Evolutionary conservation across 2,888 invertebrate species (phyloP).

Genomic region (Synanthedon andrenaeformis): DNA sequence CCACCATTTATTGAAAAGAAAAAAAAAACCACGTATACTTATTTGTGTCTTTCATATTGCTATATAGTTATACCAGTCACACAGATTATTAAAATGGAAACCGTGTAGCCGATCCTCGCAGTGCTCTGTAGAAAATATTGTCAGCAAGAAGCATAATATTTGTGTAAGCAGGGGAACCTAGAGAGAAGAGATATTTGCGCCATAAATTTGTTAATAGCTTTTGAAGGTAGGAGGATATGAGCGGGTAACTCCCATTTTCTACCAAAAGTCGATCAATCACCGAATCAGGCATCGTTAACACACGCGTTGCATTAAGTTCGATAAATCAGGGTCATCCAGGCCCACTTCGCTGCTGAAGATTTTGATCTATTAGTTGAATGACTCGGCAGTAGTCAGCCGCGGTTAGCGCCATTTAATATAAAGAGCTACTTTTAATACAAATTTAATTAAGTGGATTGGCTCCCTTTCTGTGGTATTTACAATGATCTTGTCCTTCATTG

Average conservation of each 20-base stretch:
- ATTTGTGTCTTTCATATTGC: neutral
- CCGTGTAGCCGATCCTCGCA: neutral
- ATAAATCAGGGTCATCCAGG: constrained; percentile 50
- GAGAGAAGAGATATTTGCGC: neutral
- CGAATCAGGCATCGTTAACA: constrained; percentile 59
- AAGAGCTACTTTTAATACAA: constrained; percentile 63
- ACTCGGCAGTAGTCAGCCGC: constrained; percentile 35
- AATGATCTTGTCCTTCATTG: constrained; percentile 48
- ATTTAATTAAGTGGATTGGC: constrained; percentile 63
- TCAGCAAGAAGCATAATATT: neutral
- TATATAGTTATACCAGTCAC: neutral
- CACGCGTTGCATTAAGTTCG: constrained; percentile 55
- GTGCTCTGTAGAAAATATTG: neutral
- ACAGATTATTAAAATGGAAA: neutral
- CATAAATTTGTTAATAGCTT: constrained; percentile 28
- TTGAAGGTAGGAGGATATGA: constrained; percentile 39
- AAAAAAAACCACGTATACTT: neutral
- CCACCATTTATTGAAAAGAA: neutral
- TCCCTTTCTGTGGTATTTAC: constrained; percentile 50
- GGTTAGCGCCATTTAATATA: constrained; percentile 57
- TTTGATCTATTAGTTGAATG: constrained; percentile 64
- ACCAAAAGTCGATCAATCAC: constrained; percentile 61
- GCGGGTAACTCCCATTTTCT: constrained; percentile 30
- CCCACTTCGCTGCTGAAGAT: constrained; percentile 53
- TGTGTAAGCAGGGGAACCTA: neutral